phyloP scores from a whole-genome alignment of 2,888 invertebrate species.

The Andrena minutula region DNA sequence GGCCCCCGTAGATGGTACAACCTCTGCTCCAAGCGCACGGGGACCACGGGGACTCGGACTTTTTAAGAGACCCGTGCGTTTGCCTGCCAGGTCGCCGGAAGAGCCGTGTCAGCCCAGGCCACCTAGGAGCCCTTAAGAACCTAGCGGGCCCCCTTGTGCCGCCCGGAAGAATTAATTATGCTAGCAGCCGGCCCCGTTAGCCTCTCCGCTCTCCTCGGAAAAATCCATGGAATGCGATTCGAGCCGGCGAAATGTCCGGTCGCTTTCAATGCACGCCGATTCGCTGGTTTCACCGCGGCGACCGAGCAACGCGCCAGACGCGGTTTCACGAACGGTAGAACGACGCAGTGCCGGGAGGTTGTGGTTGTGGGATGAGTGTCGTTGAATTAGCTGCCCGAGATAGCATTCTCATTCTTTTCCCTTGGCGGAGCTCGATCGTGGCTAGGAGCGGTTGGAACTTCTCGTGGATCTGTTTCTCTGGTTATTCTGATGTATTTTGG shows the following conservation, averaged over 20 bases:
- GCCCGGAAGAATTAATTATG: constrained; percentile 65
- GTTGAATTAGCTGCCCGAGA: constrained; percentile 7
- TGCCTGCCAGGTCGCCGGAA: constrained; percentile 65
- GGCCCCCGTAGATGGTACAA: constrained; percentile 73
- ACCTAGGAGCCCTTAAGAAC: constrained; percentile 65
- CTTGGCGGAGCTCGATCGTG: neutral
- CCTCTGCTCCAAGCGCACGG: constrained; percentile 67
- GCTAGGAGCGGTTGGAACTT: neutral
- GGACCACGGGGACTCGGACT: constrained; percentile 33
- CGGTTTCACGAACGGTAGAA: neutral
- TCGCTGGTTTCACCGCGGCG: constrained; percentile 16
- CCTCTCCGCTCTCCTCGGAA: constrained; percentile 23
- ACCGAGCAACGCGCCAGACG: constrained; percentile 17
- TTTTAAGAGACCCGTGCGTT: constrained; percentile 42
- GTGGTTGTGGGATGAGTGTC: constrained; percentile 3
- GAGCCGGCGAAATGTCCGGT: constrained; percentile 49
- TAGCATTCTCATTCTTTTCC: neutral
- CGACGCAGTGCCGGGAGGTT: neutral
- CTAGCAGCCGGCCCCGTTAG: constrained; percentile 46
- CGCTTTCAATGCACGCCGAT: constrained; percentile 35
- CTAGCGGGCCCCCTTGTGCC: constrained; percentile 16
- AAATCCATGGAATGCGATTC: constrained; percentile 58
- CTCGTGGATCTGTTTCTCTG: too few relatives aligned
- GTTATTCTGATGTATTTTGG: too few relatives aligned
- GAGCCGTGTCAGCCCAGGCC: constrained; percentile 65